Evolutionary conservation across 1,140 invertebrate genomes (phyloP).

Genomic region (Zaprionus tsacasi): DNA sequence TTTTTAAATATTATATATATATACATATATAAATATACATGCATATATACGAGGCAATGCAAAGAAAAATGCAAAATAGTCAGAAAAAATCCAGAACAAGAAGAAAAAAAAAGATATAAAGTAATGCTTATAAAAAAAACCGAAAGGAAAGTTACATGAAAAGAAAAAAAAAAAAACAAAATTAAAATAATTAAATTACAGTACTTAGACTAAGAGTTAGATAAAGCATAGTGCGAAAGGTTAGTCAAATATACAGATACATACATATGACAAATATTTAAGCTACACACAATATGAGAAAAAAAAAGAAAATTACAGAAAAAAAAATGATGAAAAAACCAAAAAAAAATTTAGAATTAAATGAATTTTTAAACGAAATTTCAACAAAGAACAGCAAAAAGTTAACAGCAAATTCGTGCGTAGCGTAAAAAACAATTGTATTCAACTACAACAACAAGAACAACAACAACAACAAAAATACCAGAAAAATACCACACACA

Average conservation of each 20-base stretch:
- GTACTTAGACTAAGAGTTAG: conserved; percentile 40
- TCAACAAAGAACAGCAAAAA: conserved; percentile 73
- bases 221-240: conserved; percentile 47
- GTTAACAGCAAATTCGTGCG: conserved; percentile 75
- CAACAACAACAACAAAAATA: conserved; percentile 10
- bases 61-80: conserved; percentile 25
- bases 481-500: conserved; percentile 9
- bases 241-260: conserved; percentile 63
- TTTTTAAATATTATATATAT: conserved; percentile 70
- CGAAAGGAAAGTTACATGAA: conserved; percentile 20
- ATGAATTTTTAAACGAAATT: conserved; percentile 68
- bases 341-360: conserved; percentile 45
- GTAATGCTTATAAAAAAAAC: conserved; percentile 40
- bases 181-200: conserved; percentile 22
- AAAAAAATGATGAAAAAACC: conserved; percentile 24
- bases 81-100: conserved; percentile 16
- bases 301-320: conserved; percentile 20
- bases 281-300: conserved; percentile 34
- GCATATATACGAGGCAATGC: conserved; percentile 37
- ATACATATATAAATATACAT: conserved; percentile 45
- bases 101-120: conserved; percentile 28
- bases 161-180: conserved; percentile 14
- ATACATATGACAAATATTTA: conserved; percentile 63
- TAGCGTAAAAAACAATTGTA: conserved; percentile 62
- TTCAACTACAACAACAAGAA: conserved; percentile 22